Conservation (phyloP, 64 coral and sea anemone species). For the Porites lutea region DNA sequence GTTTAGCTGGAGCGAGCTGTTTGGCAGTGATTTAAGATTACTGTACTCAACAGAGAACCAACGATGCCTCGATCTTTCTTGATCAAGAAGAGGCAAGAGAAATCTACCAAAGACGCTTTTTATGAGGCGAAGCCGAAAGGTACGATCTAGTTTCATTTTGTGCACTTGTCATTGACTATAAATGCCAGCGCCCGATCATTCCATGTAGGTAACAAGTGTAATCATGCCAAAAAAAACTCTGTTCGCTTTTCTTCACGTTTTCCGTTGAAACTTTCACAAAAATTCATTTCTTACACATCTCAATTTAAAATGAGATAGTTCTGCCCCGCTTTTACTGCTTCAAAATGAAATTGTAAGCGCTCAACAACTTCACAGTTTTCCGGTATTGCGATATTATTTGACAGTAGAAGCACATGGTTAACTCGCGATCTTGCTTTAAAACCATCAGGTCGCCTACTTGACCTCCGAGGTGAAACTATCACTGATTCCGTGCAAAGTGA, state of each 20-base stretch:
- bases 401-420: neutral
- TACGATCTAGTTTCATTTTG: slow-evolving; percentile 3
- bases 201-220: slow-evolving; percentile 72
- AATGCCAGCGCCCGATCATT: neutral
- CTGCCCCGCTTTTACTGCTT: neutral
- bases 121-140: slow-evolving; percentile 14
- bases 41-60: neutral
- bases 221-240: neutral
- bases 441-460: slow-evolving; percentile 10
- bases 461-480: slow-evolving; percentile 42
- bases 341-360: neutral
- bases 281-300: neutral
- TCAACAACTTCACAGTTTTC: neutral
- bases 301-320: neutral
- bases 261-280: neutral
- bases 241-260: neutral
- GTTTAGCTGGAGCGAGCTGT: neutral
- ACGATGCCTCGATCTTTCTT: slow-evolving; percentile 83
- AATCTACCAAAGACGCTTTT: slow-evolving; percentile 4
- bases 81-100: slow-evolving; percentile 71
- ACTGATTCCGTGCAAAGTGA: neutral
- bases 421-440: slow-evolving; percentile 20
- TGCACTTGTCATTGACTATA: slow-evolving; percentile 56
- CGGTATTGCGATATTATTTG: neutral
- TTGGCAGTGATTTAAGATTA: neutral